Conservation (phyloP, 1,140 invertebrate species). For the Drosophila sproati region DNA sequence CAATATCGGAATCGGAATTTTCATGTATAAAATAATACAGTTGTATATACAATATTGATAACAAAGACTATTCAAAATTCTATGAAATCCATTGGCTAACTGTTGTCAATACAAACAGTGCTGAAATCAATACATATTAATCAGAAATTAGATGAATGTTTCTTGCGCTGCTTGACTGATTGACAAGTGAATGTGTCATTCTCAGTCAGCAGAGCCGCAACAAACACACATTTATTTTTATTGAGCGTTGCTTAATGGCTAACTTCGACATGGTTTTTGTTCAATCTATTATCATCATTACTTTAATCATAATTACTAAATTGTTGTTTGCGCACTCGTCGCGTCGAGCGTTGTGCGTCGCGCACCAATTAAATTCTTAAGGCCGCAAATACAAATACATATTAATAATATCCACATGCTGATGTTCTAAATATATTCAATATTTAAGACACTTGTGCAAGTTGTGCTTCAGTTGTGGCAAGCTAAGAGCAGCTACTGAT, state of each 20-base stretch:
- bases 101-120: too few species aligned
- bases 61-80: too few species aligned
- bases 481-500: conserved; percentile 42
- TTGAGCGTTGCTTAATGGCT: conserved; percentile 43
- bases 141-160: background rate
- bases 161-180: background rate
- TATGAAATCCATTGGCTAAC: too few species aligned
- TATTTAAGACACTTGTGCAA: background rate
- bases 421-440: too few species aligned
- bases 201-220: background rate
- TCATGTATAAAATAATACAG: background rate
- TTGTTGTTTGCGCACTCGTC: conserved; percentile 20
- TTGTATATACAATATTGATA: too few species aligned
- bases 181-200: background rate
- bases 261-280: conserved; percentile 1
- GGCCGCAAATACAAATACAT: conserved; percentile 30
- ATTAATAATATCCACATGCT: conserved; percentile 29
- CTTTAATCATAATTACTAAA: conserved; percentile 21
- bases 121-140: background rate
- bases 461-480: background rate
- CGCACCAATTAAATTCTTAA: conserved; percentile 48
- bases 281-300: conserved; percentile 20
- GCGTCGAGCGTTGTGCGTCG: background rate
- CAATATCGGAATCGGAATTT: background rate
- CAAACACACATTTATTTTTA: conserved; percentile 11